Evolutionary conservation across 2,797 vertebrate genomes (phyloP).

Genomic region (Eremophila alpestris): DNA sequence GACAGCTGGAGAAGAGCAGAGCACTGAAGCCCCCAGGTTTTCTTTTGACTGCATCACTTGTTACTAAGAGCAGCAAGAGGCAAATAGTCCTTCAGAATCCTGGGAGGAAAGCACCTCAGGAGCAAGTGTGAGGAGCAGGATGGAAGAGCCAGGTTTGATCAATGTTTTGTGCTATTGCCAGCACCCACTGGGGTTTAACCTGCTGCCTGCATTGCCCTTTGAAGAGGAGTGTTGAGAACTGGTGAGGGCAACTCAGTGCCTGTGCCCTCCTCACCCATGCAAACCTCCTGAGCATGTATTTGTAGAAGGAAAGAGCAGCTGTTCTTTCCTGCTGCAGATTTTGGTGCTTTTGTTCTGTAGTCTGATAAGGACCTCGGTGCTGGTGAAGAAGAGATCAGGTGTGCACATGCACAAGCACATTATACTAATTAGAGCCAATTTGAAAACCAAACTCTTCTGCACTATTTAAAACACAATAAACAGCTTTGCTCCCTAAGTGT

Average conservation of each 20-base stretch:
- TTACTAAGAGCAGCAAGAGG: background rate
- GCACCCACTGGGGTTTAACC: background rate
- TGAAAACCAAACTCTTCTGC: conserved; percentile 63
- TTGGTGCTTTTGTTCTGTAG: background rate
- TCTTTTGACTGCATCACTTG: background rate
- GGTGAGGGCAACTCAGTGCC: background rate
- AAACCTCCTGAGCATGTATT: background rate
- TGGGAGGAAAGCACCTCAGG: background rate
- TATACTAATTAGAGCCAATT: conserved; percentile 67
- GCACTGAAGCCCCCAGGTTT: background rate
- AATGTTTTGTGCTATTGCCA: background rate
- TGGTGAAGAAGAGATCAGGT: conserved; percentile 46
- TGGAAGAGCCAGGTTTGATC: rapidly evolving
- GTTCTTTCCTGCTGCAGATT: background rate
- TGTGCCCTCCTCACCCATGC: background rate
- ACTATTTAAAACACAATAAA: conserved; percentile 72
- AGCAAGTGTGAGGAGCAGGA: background rate
- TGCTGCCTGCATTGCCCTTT: background rate
- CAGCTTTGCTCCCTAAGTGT: conserved; percentile 67
- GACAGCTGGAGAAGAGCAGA: background rate
- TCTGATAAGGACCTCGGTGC: background rate
- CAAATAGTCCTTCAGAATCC: background rate
- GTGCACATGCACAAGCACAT: conserved; percentile 21
- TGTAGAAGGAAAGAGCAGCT: background rate
- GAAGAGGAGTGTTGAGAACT: background rate